Evolutionary conservation across 1,140 invertebrate genomes (phyloP).

Genomic region (Atta cephalotes): DNA sequence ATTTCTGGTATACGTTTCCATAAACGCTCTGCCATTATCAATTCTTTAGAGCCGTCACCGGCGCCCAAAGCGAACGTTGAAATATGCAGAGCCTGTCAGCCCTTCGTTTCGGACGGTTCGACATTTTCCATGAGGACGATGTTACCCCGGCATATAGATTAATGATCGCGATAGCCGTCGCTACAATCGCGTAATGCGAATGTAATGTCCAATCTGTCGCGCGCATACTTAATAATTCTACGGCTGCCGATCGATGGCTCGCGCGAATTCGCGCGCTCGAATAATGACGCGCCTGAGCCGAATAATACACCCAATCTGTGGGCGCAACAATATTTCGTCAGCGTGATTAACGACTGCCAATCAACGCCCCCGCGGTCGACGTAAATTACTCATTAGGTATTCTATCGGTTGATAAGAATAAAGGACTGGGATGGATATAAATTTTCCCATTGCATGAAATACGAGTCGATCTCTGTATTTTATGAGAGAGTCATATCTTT

Average conservation of each 20-base stretch:
- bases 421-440: not conserved
- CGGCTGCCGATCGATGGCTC: conserved; percentile 62
- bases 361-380: conserved; percentile 55
- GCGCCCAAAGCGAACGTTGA: not conserved
- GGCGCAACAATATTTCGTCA: conserved; percentile 68
- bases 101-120: conserved; percentile 50
- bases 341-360: conserved; percentile 64
- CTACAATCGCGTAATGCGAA: conserved; percentile 67
- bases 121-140: conserved; percentile 63
- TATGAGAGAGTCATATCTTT: not conserved
- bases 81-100: conserved; percentile 46
- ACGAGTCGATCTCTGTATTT: not conserved
- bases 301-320: conserved; percentile 72
- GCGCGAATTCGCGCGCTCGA: not conserved
- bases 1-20: not conserved
- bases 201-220: conserved; percentile 74
- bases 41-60: conserved; percentile 37
- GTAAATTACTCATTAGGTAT: conserved; percentile 70
- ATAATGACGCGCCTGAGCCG: conserved; percentile 47
- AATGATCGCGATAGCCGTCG: conserved; percentile 66
- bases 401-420: conserved; percentile 60
- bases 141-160: conserved; percentile 65
- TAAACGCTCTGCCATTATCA: conserved; percentile 47
- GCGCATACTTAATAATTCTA: conserved; percentile 75
- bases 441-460: conserved; percentile 22